phyloP scores from a whole-genome alignment of 2,797 vertebrate genomes.

The Acipenser transmontanus region DNA sequence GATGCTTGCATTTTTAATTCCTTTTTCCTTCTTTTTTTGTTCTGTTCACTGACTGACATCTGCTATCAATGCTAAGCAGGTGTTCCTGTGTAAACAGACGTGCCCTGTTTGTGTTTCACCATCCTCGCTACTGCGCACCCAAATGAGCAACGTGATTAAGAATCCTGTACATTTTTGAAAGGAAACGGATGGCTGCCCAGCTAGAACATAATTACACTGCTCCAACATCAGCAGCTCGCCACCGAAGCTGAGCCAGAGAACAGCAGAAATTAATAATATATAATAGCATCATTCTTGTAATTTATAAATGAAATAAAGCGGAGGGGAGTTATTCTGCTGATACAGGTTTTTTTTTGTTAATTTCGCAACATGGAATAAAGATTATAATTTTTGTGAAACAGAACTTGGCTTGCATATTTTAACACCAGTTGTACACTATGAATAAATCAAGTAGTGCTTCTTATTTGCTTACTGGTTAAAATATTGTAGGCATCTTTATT shows the following conservation, averaged over 20 bases:
- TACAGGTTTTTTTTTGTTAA: conserved; percentile 72
- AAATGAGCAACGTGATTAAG: conserved; percentile 98
- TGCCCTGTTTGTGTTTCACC: conserved; percentile 92
- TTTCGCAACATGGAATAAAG: conserved; percentile 78
- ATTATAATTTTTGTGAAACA: conserved; percentile 73
- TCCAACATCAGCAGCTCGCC: conserved; percentile 82
- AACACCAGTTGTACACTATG: conserved; percentile 24
- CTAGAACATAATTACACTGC: conserved; percentile 98
- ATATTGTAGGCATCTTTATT: too few species aligned
- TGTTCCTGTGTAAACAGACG: conserved; percentile 97
- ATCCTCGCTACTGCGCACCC: conserved; percentile 81
- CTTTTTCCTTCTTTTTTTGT: conserved; percentile 62
- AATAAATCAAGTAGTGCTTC: too few species aligned
- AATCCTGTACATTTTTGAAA: conserved; percentile 99
- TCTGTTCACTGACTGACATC: conserved; percentile 95
- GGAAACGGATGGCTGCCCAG: conserved; percentile 98
- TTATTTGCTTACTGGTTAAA: too few species aligned
- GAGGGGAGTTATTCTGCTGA: conserved; percentile 79
- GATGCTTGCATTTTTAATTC: conserved; percentile 75
- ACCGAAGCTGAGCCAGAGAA: conserved; percentile 78
- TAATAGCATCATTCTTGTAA: conserved; percentile 94
- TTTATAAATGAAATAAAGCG: conserved; percentile 98
- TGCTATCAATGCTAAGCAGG: conserved; percentile 99
- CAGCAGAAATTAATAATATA: conserved; percentile 98
- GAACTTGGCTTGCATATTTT: conserved; percentile 49